Conservation (phyloP, 2,797 vertebrate genomes). For the Setipinna tenuifilis region DNA sequence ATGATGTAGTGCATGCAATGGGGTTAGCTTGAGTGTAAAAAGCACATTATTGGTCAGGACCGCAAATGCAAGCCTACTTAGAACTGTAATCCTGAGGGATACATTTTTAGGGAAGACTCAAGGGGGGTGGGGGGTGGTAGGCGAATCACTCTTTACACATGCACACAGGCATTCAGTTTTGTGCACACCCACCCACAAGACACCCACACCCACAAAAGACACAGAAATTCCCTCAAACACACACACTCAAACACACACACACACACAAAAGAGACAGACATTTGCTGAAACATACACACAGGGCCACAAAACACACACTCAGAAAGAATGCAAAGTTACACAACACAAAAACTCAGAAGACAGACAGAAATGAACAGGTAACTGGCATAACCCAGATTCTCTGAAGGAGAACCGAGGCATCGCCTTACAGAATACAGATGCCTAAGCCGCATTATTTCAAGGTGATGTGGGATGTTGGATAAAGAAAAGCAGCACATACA, state of each 20-base stretch:
- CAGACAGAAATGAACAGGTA: too few relatives aligned
- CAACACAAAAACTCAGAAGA: not conserved
- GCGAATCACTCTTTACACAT: not conserved
- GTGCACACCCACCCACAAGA: not conserved
- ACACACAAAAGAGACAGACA: not conserved
- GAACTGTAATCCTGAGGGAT: not conserved
- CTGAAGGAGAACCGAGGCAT: too few relatives aligned
- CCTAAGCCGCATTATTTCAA: too few relatives aligned
- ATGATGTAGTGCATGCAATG: not conserved
- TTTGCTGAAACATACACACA: not conserved
- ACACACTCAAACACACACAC: too few relatives aligned
- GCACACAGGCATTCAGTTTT: not conserved
- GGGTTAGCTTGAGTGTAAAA: not conserved
- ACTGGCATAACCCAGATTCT: too few relatives aligned
- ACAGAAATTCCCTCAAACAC: too few relatives aligned
- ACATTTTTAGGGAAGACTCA: conserved; percentile 3
- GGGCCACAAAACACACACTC: not conserved
- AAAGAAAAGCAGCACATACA: not conserved
- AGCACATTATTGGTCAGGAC: not conserved
- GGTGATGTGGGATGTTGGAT: too few relatives aligned
- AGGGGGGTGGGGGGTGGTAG: not conserved
- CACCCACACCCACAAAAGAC: not conserved
- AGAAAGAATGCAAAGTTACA: not conserved
- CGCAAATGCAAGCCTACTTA: not conserved
- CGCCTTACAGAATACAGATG: too few relatives aligned